Percentiles rank a stretch among this genome's conserved stretches.
Evolutionary conservation across 1,140 invertebrate species (phyloP).

Genomic region (Polyergus mexicanus): DNA sequence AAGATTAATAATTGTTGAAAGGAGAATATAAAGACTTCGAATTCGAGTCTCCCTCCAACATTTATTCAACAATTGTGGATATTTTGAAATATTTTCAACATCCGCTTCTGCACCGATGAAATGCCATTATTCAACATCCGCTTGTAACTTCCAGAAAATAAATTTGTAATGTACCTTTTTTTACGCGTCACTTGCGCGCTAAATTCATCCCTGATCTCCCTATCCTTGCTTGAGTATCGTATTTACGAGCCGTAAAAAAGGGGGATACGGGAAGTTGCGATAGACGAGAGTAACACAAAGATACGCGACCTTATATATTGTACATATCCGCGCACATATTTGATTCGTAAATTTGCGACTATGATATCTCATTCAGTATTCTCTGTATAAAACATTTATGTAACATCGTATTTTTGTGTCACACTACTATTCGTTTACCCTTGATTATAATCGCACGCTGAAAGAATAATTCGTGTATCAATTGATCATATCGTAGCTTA

Average conservation of each 20-base stretch:
- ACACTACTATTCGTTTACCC: background rate
- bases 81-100: conserved; percentile 7
- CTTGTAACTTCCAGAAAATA: conserved; percentile 64
- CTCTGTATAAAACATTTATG: background rate
- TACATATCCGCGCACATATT: conserved; percentile 40
- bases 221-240: conserved; percentile 44
- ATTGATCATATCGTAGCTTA: background rate
- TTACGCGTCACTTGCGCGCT: conserved; percentile 67
- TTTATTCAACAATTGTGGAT: no score
- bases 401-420: background rate
- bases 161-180: conserved; percentile 70
- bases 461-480: conserved; percentile 4
- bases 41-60: background rate
- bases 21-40: background rate
- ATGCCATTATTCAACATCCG: conserved; percentile 11
- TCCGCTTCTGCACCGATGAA: conserved; percentile 11
- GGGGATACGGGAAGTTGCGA: conserved; percentile 56
- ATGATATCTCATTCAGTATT: background rate
- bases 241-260: conserved; percentile 73
- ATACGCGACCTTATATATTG: conserved; percentile 47
- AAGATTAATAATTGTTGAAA: background rate
- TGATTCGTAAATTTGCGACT: conserved; percentile 39
- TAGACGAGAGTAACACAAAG: conserved; percentile 34
- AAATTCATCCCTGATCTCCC: conserved; percentile 44
- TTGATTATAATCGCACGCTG: background rate